Base-by-base conservation (phyloP, 2,113 vertebrate species). In the Laterallus jamaicensis region DNA sequence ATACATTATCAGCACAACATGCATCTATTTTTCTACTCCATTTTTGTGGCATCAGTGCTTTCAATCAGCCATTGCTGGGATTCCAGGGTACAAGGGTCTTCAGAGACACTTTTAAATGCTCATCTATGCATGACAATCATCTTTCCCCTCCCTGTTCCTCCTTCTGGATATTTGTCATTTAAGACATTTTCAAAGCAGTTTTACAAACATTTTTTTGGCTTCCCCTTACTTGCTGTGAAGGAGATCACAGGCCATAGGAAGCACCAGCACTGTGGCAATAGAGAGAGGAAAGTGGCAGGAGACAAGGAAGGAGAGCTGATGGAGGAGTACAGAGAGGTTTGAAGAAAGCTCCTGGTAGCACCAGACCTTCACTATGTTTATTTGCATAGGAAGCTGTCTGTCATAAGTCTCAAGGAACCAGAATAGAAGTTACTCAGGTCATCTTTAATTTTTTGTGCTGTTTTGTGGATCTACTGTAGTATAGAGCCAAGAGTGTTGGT, bases 41-140 rank as follows among this genome's bases (percentile, higher is more conserved):
- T 85, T 96, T 96, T 96, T 93, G 82, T 96, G 86, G 94, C 88
- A 91, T 96, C 90, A 90, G 69, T 92, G 93, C 96, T 96, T 97
- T 97, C 97, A 90, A 66, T 95, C 95, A 96, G 63, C 56, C 63
- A 54, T 97, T 85, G 44, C 55, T 73, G 76, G 86, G 74, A 96
- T 67, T 92, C 40, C 52, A 85, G 86, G 49, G 67, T 82, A n/a
- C 86, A 96, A 29, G 70, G 56, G 47, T 85, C 85, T 91, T 97
- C 89, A 86, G 81, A 97, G 95, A 90, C 93, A 87, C 92, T 96
- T 95, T 96, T 75, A 77, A 90, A 90, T 4, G 6, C 26, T 92
- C 22, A 81, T 71, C 44, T n/a, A 13, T 90, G 20, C 60, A 52
- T 56, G 42, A 66, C 63, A 82, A 60, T 86, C 66, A n/a, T 40